Conservation (phyloP, 1,140 invertebrate species). For the Oscheius sp. region DNA sequence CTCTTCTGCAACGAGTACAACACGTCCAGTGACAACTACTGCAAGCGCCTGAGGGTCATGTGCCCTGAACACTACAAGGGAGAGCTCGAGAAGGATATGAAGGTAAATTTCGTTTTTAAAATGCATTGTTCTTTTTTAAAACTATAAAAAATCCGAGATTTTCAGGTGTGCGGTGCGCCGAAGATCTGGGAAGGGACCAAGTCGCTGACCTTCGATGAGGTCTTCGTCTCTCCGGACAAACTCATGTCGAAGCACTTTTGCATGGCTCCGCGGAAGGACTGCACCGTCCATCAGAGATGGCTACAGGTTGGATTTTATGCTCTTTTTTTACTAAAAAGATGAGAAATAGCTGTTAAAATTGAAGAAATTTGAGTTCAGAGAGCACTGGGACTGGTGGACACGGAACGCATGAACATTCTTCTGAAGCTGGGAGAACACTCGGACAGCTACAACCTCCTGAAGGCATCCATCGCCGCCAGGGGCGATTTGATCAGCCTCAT, state of each 20-base stretch:
- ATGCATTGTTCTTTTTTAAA: background rate
- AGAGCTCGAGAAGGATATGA: background rate
- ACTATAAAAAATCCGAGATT: background rate
- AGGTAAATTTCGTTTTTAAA: background rate
- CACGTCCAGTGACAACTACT: slow-evolving; percentile 82
- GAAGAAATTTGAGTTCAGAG: no score
- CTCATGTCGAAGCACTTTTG: background rate
- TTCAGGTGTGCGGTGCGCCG: slow-evolving; percentile 23
- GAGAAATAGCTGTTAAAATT: no score
- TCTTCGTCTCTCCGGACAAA: background rate
- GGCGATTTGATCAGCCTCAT: no score
- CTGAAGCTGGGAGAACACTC: background rate
- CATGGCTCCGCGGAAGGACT: background rate
- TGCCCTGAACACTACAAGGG: slow-evolving; percentile 93
- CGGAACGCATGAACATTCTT: background rate
- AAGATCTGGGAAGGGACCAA: slow-evolving; percentile 9
- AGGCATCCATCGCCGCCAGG: no score
- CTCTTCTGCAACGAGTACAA: slow-evolving; percentile 99
- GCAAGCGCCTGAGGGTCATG: slow-evolving; percentile 86
- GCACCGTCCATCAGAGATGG: background rate
- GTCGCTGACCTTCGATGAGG: background rate
- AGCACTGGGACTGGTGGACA: background rate
- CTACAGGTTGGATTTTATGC: background rate
- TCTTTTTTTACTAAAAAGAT: background rate
- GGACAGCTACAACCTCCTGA: background rate